These are phyloP conservation scores for Laupala kohalensis DNA, from an alignment of 1,140 invertebrate species.

Conservation along the genomic window DNA sequence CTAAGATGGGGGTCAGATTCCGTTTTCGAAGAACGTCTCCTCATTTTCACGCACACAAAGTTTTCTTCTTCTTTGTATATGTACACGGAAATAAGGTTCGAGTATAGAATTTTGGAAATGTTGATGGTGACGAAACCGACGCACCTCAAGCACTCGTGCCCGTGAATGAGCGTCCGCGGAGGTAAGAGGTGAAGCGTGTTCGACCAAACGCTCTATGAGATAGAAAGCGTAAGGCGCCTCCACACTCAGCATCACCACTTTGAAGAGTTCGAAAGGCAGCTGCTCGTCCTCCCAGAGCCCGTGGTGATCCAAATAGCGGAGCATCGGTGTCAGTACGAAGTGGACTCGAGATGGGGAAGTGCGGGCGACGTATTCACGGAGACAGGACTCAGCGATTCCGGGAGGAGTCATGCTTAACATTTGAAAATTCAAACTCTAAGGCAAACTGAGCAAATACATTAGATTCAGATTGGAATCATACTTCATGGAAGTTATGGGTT, in stretches of 20 bases:
- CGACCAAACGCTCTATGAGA: background rate
- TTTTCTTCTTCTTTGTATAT: too few relatives aligned
- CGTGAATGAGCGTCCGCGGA: background rate
- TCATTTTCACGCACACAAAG: too few relatives aligned
- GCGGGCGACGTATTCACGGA: background rate
- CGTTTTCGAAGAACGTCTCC: too few relatives aligned
- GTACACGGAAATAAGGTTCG: too few relatives aligned
- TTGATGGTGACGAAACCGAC: too few relatives aligned
- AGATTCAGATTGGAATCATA: too few relatives aligned
- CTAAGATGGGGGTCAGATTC: too few relatives aligned
- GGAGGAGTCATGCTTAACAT: background rate
- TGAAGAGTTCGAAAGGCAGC: background rate
- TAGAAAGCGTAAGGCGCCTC: background rate
- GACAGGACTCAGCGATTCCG: background rate
- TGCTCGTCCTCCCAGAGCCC: background rate
- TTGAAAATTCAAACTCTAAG: too few relatives aligned
- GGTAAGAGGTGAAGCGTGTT: background rate
- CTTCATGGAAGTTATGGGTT: too few relatives aligned
- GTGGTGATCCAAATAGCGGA: background rate
- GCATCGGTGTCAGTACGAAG: background rate
- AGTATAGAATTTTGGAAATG: too few relatives aligned
- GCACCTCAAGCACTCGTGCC: background rate
- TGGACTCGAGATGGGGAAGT: background rate
- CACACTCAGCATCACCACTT: background rate
- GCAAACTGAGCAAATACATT: too few relatives aligned